These are phyloP conservation scores for Bos taurus DNA, from an alignment of 2,113 vertebrate genomes.

Conservation along the genomic window ARS-UCD2.0 NC_037330.1:9264001-9264500, in stretches of 20 bases:
- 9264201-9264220: neutral
- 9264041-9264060: neutral
- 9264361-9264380: neutral
- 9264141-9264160: neutral
- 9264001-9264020: neutral
- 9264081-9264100: slow-evolving; percentile 49
- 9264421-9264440: neutral
- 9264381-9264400: slow-evolving; percentile 40
- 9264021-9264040: neutral
- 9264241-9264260: neutral
- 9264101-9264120: slow-evolving; percentile 31
- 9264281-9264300: neutral
- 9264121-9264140: neutral
- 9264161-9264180: neutral
- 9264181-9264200: neutral
- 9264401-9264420: slow-evolving; percentile 48
- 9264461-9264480: slow-evolving; percentile 39
- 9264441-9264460: slow-evolving; percentile 2
- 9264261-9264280: neutral
- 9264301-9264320: neutral
- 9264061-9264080: neutral
- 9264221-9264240: neutral
- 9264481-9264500: slow-evolving; percentile 23
- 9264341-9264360: neutral
- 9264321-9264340: neutral